A percentile compares a stretch with the other conserved stretches of the same genome.
phyloP scores from a whole-genome alignment of 2,797 vertebrate genomes.

The Harpagifer antarcticus region DNA sequence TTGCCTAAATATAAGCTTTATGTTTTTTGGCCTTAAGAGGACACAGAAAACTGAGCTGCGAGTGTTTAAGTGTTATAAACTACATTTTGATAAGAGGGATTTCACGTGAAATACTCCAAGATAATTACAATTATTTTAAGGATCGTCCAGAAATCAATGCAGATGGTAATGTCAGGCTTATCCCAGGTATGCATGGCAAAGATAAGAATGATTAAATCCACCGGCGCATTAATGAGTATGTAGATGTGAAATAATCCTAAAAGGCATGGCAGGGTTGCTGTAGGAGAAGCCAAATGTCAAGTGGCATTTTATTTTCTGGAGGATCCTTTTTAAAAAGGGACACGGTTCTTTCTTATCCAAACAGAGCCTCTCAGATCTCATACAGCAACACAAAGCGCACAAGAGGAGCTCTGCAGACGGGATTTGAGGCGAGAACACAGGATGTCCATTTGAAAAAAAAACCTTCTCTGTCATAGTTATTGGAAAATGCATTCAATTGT shows the following conservation, averaged over 20 bases:
- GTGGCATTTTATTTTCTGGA: slow-evolving; percentile 83
- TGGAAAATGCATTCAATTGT: slow-evolving; percentile 26
- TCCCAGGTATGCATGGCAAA: slow-evolving; percentile 80
- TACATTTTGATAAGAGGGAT: slow-evolving; percentile 55
- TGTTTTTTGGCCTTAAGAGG: neutral
- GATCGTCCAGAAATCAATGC: slow-evolving; percentile 83
- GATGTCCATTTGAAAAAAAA: slow-evolving; percentile 32
- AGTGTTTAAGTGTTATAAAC: slow-evolving; percentile 36
- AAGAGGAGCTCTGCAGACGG: slow-evolving; percentile 44
- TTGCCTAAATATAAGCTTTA: neutral
- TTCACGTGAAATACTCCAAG: slow-evolving; percentile 46
- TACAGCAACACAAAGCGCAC: slow-evolving; percentile 65
- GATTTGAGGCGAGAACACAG: slow-evolving; percentile 48
- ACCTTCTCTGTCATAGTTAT: slow-evolving; percentile 31
- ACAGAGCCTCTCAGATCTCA: slow-evolving; percentile 68
- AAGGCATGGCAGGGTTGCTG: slow-evolving; percentile 84
- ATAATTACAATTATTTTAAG: slow-evolving; percentile 83
- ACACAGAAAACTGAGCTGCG: slow-evolving; percentile 17
- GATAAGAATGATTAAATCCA: slow-evolving; percentile 87
- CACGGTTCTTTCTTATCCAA: slow-evolving; percentile 73
- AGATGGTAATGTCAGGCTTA: slow-evolving; percentile 82
- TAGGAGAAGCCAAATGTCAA: slow-evolving; percentile 89
- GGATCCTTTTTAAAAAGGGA: slow-evolving; percentile 60
- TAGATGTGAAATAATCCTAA: slow-evolving; percentile 87
- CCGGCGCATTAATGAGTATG: slow-evolving; percentile 85